These are phyloP conservation scores for Knipowitschia caucasica DNA, from an alignment of 2,797 vertebrate species.

Conservation along the genomic window DNA sequence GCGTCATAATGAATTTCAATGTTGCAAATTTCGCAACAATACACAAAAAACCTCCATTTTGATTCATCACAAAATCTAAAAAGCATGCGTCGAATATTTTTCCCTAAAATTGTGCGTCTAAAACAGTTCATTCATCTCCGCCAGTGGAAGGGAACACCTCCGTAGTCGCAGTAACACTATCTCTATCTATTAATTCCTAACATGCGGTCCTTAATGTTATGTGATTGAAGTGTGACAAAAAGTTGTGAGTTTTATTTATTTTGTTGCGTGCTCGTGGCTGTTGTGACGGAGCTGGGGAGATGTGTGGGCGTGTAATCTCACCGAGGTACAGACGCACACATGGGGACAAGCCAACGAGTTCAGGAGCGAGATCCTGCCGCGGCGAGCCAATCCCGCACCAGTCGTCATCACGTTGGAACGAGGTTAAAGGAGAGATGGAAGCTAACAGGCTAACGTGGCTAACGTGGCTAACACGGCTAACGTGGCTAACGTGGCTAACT, in stretches of 20 bases:
- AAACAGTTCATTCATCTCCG: conserved; percentile 49
- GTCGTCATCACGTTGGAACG: conserved; percentile 76
- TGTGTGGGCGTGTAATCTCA: conserved; percentile 71
- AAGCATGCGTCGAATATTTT: too few species aligned
- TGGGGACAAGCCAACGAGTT: conserved; percentile 70
- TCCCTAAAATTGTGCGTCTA: conserved; percentile 5
- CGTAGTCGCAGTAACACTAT: conserved; percentile 57
- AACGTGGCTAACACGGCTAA: too few species aligned
- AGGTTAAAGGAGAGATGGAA: conserved; percentile 74
- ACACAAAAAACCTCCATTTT: neutral
- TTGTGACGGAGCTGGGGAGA: conserved; percentile 66
- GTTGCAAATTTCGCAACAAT: too few species aligned
- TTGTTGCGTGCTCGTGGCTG: conserved; percentile 51
- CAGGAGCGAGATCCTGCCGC: conserved; percentile 72
- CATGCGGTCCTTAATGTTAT: conserved; percentile 68
- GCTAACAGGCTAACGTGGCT: conserved; percentile 70
- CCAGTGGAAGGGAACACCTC: conserved; percentile 31
- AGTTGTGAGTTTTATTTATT: conserved; percentile 70
- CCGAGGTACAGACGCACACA: conserved; percentile 70
- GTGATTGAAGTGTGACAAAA: conserved; percentile 77
- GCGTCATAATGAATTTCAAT: too few species aligned
- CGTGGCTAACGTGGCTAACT: too few species aligned
- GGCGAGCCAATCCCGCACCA: conserved; percentile 72
- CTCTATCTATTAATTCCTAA: conserved; percentile 64
- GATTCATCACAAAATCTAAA: too few species aligned